A percentile compares a stretch with the other conserved stretches of the same genome.
These are phyloP conservation scores for Ginglymostoma cirratum DNA, from an alignment of 2,113 vertebrate genomes.

Conservation along the genomic window DNA sequence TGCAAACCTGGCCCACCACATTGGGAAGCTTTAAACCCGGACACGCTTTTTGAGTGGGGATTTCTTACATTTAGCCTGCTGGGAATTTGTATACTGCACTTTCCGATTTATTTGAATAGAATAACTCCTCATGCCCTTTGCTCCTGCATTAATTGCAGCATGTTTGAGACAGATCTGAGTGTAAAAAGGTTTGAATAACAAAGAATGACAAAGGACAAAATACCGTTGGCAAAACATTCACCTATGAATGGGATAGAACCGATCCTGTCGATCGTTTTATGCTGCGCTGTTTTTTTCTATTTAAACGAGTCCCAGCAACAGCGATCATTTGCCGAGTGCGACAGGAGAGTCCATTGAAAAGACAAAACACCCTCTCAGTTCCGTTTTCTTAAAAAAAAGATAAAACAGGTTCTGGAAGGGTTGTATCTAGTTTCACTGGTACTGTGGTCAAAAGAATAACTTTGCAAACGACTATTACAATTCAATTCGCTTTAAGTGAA, in stretches of 20 bases:
- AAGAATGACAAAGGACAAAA: background rate
- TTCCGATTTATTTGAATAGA: background rate
- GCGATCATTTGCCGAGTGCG: background rate
- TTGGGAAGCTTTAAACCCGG: background rate
- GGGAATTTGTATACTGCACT: background rate
- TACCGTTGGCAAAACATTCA: background rate
- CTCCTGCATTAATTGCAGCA: background rate
- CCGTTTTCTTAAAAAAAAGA: too few relatives aligned
- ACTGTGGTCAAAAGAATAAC: constrained; percentile 16
- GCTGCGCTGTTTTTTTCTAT: background rate
- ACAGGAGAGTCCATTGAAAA: background rate
- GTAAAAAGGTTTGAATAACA: background rate
- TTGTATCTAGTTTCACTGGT: background rate
- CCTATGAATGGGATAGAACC: background rate
- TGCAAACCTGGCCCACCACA: background rate
- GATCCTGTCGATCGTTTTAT: background rate
- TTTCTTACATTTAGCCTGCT: background rate
- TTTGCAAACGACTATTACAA: background rate
- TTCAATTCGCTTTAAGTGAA: constrained; percentile 12
- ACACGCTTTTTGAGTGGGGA: background rate
- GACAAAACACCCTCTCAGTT: background rate
- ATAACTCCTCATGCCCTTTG: background rate
- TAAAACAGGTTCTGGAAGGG: background rate
- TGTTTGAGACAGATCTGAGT: background rate
- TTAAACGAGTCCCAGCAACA: background rate